Conservation (phyloP, 2,797 vertebrate genomes). For the Siniperca obscura region DNA sequence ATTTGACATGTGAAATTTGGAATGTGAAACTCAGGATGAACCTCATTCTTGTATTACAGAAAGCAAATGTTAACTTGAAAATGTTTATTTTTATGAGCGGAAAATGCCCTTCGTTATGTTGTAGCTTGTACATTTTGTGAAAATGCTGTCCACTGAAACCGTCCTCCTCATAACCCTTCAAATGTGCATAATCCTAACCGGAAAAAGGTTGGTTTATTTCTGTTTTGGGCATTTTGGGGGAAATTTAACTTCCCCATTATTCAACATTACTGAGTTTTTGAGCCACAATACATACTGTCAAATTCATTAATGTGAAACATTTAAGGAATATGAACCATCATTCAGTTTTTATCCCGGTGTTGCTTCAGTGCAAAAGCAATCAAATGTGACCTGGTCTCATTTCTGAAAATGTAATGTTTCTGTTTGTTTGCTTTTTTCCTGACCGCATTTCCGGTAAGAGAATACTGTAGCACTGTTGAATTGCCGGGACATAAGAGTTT, state of each 20-base stretch:
- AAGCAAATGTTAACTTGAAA: slow-evolving; percentile 44
- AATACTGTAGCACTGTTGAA: slow-evolving; percentile 42
- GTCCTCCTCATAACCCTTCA: slow-evolving; percentile 57
- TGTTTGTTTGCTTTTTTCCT: slow-evolving; percentile 22
- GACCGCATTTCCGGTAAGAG: slow-evolving; percentile 22
- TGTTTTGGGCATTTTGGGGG: slow-evolving; percentile 59
- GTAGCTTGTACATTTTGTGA: slow-evolving; percentile 59
- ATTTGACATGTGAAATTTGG: slow-evolving; percentile 63
- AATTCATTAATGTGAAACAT: slow-evolving; percentile 78
- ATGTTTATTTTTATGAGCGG: slow-evolving; percentile 45
- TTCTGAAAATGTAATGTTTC: slow-evolving; percentile 38
- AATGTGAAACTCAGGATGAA: slow-evolving; percentile 71
- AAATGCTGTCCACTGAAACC: slow-evolving; percentile 68
- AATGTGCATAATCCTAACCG: slow-evolving; percentile 63
- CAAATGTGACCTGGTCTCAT: slow-evolving; percentile 55
- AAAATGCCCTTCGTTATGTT: slow-evolving; percentile 24
- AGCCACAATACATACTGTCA: slow-evolving; percentile 58
- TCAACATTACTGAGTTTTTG: slow-evolving; percentile 43
- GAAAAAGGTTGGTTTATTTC: slow-evolving; percentile 35
- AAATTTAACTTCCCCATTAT: slow-evolving; percentile 14
- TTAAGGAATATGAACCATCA: slow-evolving; percentile 69
- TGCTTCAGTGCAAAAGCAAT: slow-evolving; percentile 41
- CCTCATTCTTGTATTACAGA: slow-evolving; percentile 31
- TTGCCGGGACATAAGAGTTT: slow-evolving; percentile 21
- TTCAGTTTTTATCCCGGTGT: slow-evolving; percentile 52